A percentile compares a stretch with the other conserved stretches of the same genome.
phyloP scores from a whole-genome alignment of 2,797 vertebrate genomes.

The Gila robusta region DNA sequence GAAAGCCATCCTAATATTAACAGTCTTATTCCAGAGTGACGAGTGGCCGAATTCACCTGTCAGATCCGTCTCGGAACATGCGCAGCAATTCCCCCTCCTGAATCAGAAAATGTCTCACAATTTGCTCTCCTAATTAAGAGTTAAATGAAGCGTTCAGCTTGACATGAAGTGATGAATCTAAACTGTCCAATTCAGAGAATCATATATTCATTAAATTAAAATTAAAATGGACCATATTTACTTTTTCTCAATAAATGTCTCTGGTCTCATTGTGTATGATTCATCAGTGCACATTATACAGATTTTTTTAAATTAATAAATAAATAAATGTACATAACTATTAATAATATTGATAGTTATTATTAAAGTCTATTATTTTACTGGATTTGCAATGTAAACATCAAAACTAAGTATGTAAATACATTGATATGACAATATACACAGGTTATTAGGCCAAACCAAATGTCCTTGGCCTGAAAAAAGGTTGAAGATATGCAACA shows the following conservation, averaged over 20 bases:
- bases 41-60: conserved; percentile 53
- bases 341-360: not conserved
- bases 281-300: not conserved
- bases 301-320: not conserved
- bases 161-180: conserved; percentile 42
- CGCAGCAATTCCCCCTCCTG: conserved; percentile 37
- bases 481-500: conserved; percentile 25
- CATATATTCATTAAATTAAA: conserved; percentile 36
- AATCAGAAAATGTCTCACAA: conserved; percentile 57
- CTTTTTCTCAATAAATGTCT: conserved; percentile 2
- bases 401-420: not conserved
- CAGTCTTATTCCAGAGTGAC: conserved; percentile 54
- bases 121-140: conserved; percentile 60
- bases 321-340: not conserved
- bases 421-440: too few species aligned
- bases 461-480: not conserved
- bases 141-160: conserved; percentile 55
- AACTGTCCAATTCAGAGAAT: conserved; percentile 21
- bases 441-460: too few species aligned
- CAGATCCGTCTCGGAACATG: conserved; percentile 45
- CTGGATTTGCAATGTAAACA: not conserved
- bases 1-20: conserved; percentile 55
- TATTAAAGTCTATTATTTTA: not conserved
- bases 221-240: conserved; percentile 8
- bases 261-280: not conserved